Percentiles rank a stretch among this genome's conserved stretches.
These are phyloP conservation scores for Parus major DNA, from an alignment of 2,113 vertebrate genomes.

Conservation along the genomic window DNA sequence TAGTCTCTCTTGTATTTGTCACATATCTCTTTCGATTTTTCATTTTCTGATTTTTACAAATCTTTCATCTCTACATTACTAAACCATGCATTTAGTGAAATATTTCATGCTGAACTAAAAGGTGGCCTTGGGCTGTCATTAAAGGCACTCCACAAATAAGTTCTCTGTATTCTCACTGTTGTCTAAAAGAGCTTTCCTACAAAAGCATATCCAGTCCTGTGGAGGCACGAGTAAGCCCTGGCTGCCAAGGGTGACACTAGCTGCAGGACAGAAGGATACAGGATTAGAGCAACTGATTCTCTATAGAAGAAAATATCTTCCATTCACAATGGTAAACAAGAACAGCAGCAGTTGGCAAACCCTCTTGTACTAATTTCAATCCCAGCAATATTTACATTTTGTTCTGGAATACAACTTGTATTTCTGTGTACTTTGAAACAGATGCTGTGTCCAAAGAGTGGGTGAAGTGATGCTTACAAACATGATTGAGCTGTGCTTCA, in stretches of 20 bases:
- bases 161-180: background rate
- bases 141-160: background rate
- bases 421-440: conserved; percentile 38
- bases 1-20: background rate
- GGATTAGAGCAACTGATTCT: background rate
- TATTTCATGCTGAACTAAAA: background rate
- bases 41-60: background rate
- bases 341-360: background rate
- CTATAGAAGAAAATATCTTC: background rate
- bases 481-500: conserved; percentile 5
- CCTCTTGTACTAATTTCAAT: background rate
- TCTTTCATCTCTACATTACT: background rate
- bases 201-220: background rate
- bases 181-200: background rate
- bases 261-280: background rate
- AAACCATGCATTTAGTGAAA: background rate
- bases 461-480: conserved; percentile 26
- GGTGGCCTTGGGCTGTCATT: background rate
- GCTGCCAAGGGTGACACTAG: background rate
- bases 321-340: background rate
- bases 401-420: conserved; percentile 36
- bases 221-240: background rate
- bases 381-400: conserved; percentile 46
- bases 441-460: conserved; percentile 38
- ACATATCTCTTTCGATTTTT: background rate